These are phyloP conservation scores for Nemapogon koenigi DNA, from an alignment of 2,888 invertebrate species.

Conservation along the genomic window DNA sequence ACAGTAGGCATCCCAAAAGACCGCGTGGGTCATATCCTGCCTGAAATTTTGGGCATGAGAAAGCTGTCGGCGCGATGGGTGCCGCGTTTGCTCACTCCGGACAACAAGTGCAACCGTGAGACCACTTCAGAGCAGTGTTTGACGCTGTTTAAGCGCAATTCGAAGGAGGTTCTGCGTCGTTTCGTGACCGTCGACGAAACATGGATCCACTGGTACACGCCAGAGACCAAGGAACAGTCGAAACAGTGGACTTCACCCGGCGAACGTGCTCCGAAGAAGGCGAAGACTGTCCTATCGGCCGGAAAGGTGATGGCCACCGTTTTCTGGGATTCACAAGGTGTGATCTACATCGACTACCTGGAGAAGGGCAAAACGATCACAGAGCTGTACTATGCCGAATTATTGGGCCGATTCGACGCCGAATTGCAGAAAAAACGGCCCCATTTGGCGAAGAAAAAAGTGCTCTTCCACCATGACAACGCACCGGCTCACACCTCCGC, in stretches of 20 bases:
- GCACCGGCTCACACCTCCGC: conserved; percentile 14
- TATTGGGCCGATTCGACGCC: neutral
- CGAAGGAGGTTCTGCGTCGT: conserved; percentile 11
- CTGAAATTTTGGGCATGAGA: conserved; percentile 23
- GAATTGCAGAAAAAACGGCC: conserved; percentile 3
- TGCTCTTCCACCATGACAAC: conserved; percentile 14
- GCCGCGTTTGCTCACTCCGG: conserved; percentile 6
- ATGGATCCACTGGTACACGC: conserved; percentile 12
- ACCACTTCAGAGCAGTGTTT: neutral
- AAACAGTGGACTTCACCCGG: conserved; percentile 14
- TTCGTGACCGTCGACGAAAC: conserved; percentile 12
- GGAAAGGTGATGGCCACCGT: conserved; percentile 11
- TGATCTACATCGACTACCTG: conserved; percentile 4
- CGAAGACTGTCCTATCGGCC: conserved; percentile 12
- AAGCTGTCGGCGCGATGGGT: conserved; percentile 22
- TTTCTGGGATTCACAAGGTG: conserved; percentile 5
- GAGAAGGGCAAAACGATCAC: conserved; percentile 7
- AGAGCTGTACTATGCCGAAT: conserved; percentile 2
- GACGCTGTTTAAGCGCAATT: conserved; percentile 7
- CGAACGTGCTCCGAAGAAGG: conserved; percentile 13
- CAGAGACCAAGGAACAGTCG: conserved; percentile 13
- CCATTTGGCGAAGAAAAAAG: conserved; percentile 7
- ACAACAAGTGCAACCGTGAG: conserved; percentile 1
- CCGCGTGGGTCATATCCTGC: conserved; percentile 19
- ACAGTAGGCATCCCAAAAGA: conserved; percentile 21